Evolutionary conservation across 2,797 vertebrate genomes (phyloP), one percentile per base, ranked within the genome.

Genomic region (Sebastes flavidus): DNA sequence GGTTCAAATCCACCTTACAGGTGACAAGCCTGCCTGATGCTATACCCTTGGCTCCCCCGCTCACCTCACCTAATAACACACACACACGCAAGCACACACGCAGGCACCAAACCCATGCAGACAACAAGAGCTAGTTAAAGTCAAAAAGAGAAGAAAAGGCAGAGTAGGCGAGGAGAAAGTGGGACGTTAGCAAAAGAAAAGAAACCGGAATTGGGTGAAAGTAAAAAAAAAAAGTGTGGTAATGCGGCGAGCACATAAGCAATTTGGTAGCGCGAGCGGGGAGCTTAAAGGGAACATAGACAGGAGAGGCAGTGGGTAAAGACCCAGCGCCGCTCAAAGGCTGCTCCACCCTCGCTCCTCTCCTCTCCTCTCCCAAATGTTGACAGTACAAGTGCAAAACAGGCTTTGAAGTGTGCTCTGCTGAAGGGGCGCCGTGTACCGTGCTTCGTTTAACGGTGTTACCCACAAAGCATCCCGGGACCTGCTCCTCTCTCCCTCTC

Each of bases 321-420:
- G 94, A 95, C 94, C 95, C 88, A 75, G 77, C 76, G 82, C 91
- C 80, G 91, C 95, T 95, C 95, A 96, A 96, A 96, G 91, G 89
- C 92, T 93, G 94, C 93, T 93, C 94, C 95, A 94, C 94, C 94
- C 94, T 94, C 91, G 84, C 91, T 91, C 91, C 86, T 88, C 90
- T 93, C 85, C 63, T 87, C 90, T 92, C 83, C 65, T 77, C 91
- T 90, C 89, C 94, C 94, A 90, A 90, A 93, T 94, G 95, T 95
- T 96, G 95, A 96, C 96, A 95, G 95, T 95, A 93, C 93, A 93
- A 94, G 93, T 95, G 92, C 94, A 95, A 92, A 95, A 94, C 92
- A 93, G 90, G 89, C 94, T 96, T 96, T 96, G 94, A 96, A 95
- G 95, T 92, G 87, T 69, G 91, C 89, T 92, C 85, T 83, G 87